A percentile compares a stretch with the other conserved stretches of the same genome.
Conservation (phyloP, 2,113 vertebrate species). For the Saguinus midas region DNA sequence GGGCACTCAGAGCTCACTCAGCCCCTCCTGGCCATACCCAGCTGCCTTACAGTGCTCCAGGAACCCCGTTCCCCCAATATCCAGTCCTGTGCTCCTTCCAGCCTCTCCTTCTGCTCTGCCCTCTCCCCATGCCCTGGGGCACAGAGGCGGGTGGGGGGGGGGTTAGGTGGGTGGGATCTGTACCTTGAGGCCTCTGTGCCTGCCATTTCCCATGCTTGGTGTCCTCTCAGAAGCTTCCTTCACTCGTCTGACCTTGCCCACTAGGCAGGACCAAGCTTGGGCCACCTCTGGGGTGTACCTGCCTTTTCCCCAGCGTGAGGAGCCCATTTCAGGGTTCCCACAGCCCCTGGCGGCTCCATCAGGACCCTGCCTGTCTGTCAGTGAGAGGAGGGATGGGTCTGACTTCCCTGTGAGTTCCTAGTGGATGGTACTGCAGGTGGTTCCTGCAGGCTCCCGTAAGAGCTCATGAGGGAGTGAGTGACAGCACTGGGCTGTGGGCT, state of each 20-base stretch:
- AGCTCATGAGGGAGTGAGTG: not conserved
- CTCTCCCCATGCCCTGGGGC: not conserved
- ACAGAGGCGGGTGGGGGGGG: too few species aligned
- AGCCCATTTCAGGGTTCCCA: not conserved
- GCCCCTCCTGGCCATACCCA: not conserved
- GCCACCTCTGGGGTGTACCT: not conserved
- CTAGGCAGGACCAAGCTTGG: not conserved
- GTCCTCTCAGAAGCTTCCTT: too few species aligned
- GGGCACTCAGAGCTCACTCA: not conserved
- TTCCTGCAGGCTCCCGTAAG: not conserved
- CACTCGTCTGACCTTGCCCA: not conserved
- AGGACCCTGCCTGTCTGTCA: not conserved
- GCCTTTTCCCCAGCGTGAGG: not conserved
- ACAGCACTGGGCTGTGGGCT: not conserved
- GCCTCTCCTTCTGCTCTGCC: not conserved
- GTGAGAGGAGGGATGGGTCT: not conserved
- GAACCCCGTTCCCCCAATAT: rapidly evolving
- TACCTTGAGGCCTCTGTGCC: not conserved
- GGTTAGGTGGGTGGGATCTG: too few species aligned
- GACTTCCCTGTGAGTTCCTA: not conserved
- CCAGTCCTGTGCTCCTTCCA: not conserved
- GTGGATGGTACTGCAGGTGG: not conserved
- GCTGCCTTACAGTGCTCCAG: not conserved
- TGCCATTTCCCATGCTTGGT: not conserved
- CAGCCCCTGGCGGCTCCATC: not conserved